Conservation (phyloP, 1,140 invertebrate species). For the Drosophila subpulchrella region DNA sequence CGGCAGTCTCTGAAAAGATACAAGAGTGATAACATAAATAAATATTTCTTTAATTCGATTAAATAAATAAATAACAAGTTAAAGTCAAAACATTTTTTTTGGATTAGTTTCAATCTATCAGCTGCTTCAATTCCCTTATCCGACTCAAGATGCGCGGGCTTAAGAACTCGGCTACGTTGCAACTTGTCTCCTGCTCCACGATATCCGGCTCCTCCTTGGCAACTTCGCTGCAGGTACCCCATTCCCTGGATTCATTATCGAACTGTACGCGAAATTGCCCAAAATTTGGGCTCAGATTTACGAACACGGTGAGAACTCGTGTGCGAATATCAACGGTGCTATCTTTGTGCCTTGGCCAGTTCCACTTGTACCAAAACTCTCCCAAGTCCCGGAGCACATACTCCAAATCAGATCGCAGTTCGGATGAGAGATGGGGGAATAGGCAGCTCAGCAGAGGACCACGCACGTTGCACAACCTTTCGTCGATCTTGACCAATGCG, state of each 20-base stretch:
- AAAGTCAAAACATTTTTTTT: not conserved
- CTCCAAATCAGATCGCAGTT: slow-evolving; percentile 33
- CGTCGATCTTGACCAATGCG: slow-evolving; percentile 34
- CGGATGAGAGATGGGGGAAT: slow-evolving; percentile 28
- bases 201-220: not conserved
- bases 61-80: not conserved
- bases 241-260: slow-evolving; percentile 35
- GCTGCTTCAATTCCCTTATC: slow-evolving; percentile 34
- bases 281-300: slow-evolving; percentile 32
- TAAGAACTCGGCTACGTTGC: slow-evolving; percentile 19
- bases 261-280: slow-evolving; percentile 24
- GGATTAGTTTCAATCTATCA: not conserved
- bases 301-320: slow-evolving; percentile 41
- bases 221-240: slow-evolving; percentile 32
- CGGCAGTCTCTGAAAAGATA: slow-evolving; percentile 1
- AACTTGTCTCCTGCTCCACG: not conserved
- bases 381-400: slow-evolving; percentile 26
- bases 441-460: slow-evolving; percentile 40
- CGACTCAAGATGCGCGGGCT: slow-evolving; percentile 35
- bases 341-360: not conserved
- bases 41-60: not conserved
- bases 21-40: not conserved
- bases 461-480: slow-evolving; percentile 22
- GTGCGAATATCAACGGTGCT: slow-evolving; percentile 33
- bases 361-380: slow-evolving; percentile 37